A percentile compares a stretch with the other conserved stretches of the same genome.
phyloP scores from a whole-genome alignment of 2,113 vertebrate species.

The Colinus virginianus region DNA sequence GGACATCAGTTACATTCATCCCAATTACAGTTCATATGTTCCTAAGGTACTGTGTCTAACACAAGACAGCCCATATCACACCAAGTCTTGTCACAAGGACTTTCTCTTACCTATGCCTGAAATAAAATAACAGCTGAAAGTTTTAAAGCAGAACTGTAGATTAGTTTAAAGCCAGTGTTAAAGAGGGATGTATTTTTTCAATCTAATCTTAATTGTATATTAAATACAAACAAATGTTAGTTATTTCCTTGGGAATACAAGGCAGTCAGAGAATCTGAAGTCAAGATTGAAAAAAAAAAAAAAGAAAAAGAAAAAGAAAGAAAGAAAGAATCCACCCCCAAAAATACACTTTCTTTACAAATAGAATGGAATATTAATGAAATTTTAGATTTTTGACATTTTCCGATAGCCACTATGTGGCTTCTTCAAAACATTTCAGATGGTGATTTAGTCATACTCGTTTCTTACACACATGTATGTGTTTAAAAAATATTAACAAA shows the following conservation, averaged over 20 bases:
- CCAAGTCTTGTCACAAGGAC: background rate
- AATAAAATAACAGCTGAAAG: background rate
- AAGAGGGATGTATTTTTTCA: background rate
- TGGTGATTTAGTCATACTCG: background rate
- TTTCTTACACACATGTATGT: background rate
- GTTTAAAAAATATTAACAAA: background rate
- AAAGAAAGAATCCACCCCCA: too few species aligned
- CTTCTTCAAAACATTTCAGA: background rate
- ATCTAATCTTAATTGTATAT: background rate
- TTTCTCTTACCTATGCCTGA: background rate
- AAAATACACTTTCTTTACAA: background rate
- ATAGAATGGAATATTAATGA: background rate
- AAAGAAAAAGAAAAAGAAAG: too few species aligned
- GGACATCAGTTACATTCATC: background rate
- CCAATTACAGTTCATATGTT: slow-evolving; percentile 21
- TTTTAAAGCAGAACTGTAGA: background rate
- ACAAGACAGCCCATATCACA: background rate
- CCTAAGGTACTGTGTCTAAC: background rate
- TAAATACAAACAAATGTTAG: background rate
- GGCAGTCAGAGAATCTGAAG: background rate
- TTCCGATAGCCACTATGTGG: background rate
- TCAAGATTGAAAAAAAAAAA: background rate
- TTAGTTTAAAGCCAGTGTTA: background rate
- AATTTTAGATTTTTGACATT: background rate
- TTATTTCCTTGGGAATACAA: background rate